A percentile compares a stretch with the other conserved stretches of the same genome.
Conservation (phyloP, 2,113 vertebrate genomes). For the Varanus komodoensis region DNA sequence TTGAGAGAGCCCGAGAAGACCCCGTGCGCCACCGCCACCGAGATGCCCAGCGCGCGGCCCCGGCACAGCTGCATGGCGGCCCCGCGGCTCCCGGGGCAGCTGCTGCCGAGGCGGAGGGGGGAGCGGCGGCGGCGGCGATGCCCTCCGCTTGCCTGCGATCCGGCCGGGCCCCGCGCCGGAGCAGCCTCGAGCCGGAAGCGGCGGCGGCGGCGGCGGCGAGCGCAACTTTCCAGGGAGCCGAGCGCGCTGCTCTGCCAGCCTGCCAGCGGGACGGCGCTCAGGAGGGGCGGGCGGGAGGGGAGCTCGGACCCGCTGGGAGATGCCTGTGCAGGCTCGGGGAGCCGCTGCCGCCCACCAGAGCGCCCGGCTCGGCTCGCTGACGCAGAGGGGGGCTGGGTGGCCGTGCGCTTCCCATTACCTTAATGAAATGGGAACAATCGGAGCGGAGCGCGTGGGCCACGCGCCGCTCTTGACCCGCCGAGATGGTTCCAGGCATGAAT, state of each 20-base stretch:
- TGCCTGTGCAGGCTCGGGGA: slow-evolving; percentile 19
- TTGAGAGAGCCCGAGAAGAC: slow-evolving; percentile 94
- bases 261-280: background rate
- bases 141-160: background rate
- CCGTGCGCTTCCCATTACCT: slow-evolving; percentile 48
- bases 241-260: background rate
- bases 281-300: background rate
- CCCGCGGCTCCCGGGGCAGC: background rate
- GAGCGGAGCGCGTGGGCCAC: background rate
- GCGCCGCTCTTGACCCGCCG: background rate
- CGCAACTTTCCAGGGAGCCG: background rate
- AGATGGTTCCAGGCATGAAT: background rate
- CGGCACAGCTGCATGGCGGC: slow-evolving; percentile 74
- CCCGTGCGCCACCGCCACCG: slow-evolving; percentile 95
- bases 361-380: slow-evolving; percentile 42
- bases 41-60: slow-evolving; percentile 86
- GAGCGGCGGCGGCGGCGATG: background rate
- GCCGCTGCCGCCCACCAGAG: background rate
- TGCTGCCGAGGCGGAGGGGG: background rate
- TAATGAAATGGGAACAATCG: slow-evolving; percentile 40
- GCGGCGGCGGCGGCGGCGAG: background rate
- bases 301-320: slow-evolving; percentile 27
- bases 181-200: slow-evolving; percentile 20
- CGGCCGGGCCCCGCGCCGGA: slow-evolving; percentile 1
- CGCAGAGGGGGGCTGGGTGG: slow-evolving; percentile 46